Evolutionary conservation across 2,888 invertebrate species (phyloP).

Genomic region (Drosophila affinis): DNA sequence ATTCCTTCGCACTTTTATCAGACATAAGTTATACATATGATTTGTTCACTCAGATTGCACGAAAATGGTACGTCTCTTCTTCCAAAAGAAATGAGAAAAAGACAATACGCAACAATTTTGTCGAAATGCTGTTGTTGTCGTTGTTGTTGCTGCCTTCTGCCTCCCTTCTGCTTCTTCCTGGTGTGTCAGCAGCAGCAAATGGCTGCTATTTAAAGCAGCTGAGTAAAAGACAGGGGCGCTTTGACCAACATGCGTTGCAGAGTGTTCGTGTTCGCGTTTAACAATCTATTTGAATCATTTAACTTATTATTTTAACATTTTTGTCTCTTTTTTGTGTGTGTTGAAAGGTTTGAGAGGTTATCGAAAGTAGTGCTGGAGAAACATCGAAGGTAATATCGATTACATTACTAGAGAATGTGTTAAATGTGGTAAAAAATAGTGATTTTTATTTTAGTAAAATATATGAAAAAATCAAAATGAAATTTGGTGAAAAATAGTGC

Average conservation of each 20-base stretch:
- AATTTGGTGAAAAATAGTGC: no score
- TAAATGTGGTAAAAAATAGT: no score
- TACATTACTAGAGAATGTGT: no score
- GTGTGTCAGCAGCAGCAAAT: slow-evolving; percentile 12
- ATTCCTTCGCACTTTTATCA: slow-evolving; percentile 65
- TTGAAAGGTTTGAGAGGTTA: background rate
- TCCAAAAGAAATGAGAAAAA: slow-evolving; percentile 50
- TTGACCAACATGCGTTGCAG: background rate
- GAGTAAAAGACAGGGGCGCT: background rate
- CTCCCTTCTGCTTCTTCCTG: slow-evolving; percentile 13
- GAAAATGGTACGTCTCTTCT: slow-evolving; percentile 31
- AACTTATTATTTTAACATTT: background rate
- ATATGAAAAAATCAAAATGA: no score
- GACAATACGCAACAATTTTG: slow-evolving; percentile 50
- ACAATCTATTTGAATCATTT: background rate
- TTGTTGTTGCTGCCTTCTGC: slow-evolving; percentile 9
- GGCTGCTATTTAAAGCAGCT: slow-evolving; percentile 11
- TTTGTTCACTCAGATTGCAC: slow-evolving; percentile 60
- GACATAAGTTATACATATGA: slow-evolving; percentile 82
- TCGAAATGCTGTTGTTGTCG: slow-evolving; percentile 13
- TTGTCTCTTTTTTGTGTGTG: background rate
- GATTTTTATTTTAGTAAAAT: no score
- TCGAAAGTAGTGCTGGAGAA: no score
- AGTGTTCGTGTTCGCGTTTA: background rate
- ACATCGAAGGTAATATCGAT: no score